These are phyloP conservation scores for Prochilodus magdalenae DNA, from an alignment of 2,113 vertebrate genomes.

Conservation along the genomic window DNA sequence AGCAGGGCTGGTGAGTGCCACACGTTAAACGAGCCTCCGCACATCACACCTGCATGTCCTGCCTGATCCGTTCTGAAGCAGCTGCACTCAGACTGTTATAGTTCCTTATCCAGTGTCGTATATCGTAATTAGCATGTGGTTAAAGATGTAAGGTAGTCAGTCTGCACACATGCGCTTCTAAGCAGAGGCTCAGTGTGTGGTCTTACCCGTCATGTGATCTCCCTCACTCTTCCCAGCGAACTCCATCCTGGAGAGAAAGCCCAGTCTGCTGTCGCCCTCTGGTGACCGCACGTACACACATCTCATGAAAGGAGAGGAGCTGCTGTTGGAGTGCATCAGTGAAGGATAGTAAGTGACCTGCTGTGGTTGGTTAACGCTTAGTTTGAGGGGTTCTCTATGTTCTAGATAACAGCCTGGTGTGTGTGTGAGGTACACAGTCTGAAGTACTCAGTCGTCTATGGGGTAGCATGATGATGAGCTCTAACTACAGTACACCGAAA, in stretches of 20 bases:
- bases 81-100: not conserved
- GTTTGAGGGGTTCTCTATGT: too few relatives aligned
- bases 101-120: not conserved
- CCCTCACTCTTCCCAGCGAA: constrained; percentile 78
- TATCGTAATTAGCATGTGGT: not conserved
- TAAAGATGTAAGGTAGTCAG: not conserved
- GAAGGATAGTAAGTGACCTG: constrained; percentile 90
- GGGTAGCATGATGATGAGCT: too few relatives aligned
- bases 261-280: constrained; percentile 85
- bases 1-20: constrained; percentile 82
- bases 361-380: not conserved
- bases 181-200: not conserved
- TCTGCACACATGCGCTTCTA: not conserved
- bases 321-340: constrained; percentile 91
- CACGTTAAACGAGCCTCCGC: not conserved
- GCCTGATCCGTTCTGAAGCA: not conserved
- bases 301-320: constrained; percentile 85
- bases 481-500: too few relatives aligned
- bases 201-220: not conserved
- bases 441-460: too few relatives aligned
- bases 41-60: not conserved
- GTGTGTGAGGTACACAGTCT: too few relatives aligned
- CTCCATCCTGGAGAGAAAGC: constrained; percentile 85
- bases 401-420: too few relatives aligned
- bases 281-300: constrained; percentile 74